phyloP scores from a whole-genome alignment of 2,888 invertebrate species.

The Eupithecia abbreviata region DNA sequence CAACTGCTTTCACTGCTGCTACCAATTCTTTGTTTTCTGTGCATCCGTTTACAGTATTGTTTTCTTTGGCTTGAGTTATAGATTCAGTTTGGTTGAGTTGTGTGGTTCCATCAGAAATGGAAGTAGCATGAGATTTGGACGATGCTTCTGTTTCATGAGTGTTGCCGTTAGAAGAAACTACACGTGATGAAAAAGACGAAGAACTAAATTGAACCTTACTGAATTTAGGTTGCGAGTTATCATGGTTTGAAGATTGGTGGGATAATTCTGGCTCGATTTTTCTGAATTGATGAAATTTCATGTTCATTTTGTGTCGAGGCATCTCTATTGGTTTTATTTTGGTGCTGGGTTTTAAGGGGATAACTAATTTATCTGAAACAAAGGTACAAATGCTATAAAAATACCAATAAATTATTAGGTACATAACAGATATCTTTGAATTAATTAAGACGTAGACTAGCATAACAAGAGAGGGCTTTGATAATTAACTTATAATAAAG shows the following conservation, averaged over 20 bases:
- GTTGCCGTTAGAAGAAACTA: constrained; percentile 13
- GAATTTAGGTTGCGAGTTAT: neutral
- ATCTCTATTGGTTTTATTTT: neutral
- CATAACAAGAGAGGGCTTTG: neutral
- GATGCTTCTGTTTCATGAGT: constrained; percentile 11
- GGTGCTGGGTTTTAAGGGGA: neutral
- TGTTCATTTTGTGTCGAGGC: constrained; percentile 1
- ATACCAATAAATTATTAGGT: neutral
- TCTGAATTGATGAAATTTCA: neutral
- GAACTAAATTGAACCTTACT: constrained; percentile 6
- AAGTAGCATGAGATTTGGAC: neutral
- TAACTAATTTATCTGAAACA: constrained; percentile 10
- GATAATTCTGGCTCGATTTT: neutral
- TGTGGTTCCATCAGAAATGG: constrained; percentile 2
- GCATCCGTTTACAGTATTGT: constrained; percentile 20
- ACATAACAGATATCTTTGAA: neutral
- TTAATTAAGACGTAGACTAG: neutral
- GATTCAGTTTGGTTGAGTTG: constrained; percentile 8
- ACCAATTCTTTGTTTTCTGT: constrained; percentile 13
- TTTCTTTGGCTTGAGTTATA: constrained; percentile 1
- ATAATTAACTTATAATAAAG: too few relatives aligned
- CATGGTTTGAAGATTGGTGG: neutral
- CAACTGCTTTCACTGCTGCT: neutral
- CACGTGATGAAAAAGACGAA: constrained; percentile 16
- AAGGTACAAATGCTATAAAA: neutral